Conservation (phyloP, 2,797 vertebrate genomes). For the Calcarius lapponicus region DNA sequence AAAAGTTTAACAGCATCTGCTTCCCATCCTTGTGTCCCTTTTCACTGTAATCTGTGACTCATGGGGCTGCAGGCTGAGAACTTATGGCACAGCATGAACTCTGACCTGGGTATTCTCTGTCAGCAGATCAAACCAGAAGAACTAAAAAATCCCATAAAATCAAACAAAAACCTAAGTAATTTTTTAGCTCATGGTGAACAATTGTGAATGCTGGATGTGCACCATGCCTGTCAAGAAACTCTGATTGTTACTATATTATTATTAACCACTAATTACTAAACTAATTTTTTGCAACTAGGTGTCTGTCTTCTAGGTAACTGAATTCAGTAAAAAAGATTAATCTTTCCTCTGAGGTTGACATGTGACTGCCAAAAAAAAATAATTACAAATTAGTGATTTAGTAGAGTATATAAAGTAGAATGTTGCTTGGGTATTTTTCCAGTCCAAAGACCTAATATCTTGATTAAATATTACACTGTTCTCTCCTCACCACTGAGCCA, state of each 20-base stretch:
- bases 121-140: not conserved
- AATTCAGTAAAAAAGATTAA: not conserved
- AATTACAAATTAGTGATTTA: not conserved
- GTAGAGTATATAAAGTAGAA: not conserved
- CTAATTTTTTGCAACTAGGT: not conserved
- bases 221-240: not conserved
- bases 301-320: not conserved
- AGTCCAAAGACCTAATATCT: not conserved
- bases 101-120: not conserved
- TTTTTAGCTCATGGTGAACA: not conserved
- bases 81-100: not conserved
- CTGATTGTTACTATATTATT: not conserved
- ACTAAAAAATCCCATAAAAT: accelerated
- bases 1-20: not conserved
- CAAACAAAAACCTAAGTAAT: not conserved
- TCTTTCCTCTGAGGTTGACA: not conserved
- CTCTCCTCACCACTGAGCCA: not conserved
- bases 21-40: not conserved
- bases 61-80: not conserved
- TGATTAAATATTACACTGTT: not conserved
- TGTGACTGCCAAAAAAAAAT: not conserved
- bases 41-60: not conserved
- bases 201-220: not conserved
- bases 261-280: not conserved
- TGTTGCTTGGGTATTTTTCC: not conserved